Base-by-base conservation (phyloP, 2,113 vertebrate species). In the Cololabis saira region DNA sequence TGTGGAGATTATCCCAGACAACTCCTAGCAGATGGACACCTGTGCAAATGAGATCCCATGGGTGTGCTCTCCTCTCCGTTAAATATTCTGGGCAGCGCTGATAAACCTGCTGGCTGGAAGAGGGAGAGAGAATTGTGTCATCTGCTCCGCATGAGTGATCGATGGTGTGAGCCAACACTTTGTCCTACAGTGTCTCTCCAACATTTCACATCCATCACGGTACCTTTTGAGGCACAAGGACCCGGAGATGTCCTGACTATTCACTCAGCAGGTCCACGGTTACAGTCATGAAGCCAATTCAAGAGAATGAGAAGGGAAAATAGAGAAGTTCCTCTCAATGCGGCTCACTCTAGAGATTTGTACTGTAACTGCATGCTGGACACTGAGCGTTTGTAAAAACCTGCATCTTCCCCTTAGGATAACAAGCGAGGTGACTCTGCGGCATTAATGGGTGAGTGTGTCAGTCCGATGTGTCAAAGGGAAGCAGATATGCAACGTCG, bases 1-100 rank as follows among this genome's bases (percentile, higher is more conserved):
- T 89, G 87, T 85, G 81, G 82, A 89, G 86, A 93, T 92, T 89
- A 92, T 87, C 80, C 68, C 72, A 82, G 80, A 91, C 89, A 89
- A 83, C 77, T 83, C 61, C 70, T 51, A 87, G 78, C 90, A 92
- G 90, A 92, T 92, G 91, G 91, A 88, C 90, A 91, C 87, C 87
- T 92, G 90, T 80, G 80, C 85, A 91, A 90, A 91, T 90, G 84
- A 89, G 85, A 87, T 89, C 87, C 90, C 90, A 45, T 21, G 78
- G 88, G 90, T 47, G 67, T 18, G 21, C 76, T 76, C 72, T 33
- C 67, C 21, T 68, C 70, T 81, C 82, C 81, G 81, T 74, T 92
- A 87, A 89, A 91, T 89, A 90, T 90, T 87, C 85, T 87, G 82
- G 81, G 61, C 82, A 63, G 76, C 16, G 8, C 82, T 71, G 83